Conservation (phyloP, 1,140 invertebrate genomes). For the Drosophila insularis region DNA sequence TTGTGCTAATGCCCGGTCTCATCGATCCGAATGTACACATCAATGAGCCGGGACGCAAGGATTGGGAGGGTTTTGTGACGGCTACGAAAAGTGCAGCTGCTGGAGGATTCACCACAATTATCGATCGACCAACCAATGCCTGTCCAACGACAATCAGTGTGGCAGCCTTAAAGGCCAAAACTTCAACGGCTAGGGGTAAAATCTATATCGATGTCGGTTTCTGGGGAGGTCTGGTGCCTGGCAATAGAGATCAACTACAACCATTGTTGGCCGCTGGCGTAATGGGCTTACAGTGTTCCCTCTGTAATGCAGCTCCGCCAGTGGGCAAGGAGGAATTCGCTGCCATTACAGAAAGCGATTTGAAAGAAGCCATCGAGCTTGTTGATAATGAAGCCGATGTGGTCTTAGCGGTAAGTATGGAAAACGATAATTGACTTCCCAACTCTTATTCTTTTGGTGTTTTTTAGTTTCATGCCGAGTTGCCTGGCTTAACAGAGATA, state of each 20-base stretch:
- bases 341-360: slow-evolving; percentile 84
- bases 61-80: slow-evolving; percentile 88
- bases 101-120: slow-evolving; percentile 88
- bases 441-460: neutral
- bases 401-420: slow-evolving; percentile 56
- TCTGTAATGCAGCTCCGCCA: slow-evolving; percentile 84
- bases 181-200: slow-evolving; percentile 84
- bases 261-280: slow-evolving; percentile 86
- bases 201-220: slow-evolving; percentile 89
- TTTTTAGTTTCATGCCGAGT: slow-evolving; percentile 88
- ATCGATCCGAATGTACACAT: slow-evolving; percentile 95
- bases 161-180: slow-evolving; percentile 85
- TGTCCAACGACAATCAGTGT: slow-evolving; percentile 88
- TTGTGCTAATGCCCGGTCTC: slow-evolving; percentile 89
- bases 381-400: slow-evolving; percentile 47
- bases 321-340: slow-evolving; percentile 63
- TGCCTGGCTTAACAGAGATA: slow-evolving; percentile 22
- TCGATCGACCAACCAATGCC: slow-evolving; percentile 89
- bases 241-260: slow-evolving; percentile 84
- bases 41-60: slow-evolving; percentile 91
- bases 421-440: slow-evolving; percentile 77
- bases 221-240: slow-evolving; percentile 88
- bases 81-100: slow-evolving; percentile 88
- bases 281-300: slow-evolving; percentile 89
- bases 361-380: slow-evolving; percentile 39